These are phyloP conservation scores for Athene noctua DNA, from an alignment of 2,113 vertebrate species.

Conservation along the genomic window DNA sequence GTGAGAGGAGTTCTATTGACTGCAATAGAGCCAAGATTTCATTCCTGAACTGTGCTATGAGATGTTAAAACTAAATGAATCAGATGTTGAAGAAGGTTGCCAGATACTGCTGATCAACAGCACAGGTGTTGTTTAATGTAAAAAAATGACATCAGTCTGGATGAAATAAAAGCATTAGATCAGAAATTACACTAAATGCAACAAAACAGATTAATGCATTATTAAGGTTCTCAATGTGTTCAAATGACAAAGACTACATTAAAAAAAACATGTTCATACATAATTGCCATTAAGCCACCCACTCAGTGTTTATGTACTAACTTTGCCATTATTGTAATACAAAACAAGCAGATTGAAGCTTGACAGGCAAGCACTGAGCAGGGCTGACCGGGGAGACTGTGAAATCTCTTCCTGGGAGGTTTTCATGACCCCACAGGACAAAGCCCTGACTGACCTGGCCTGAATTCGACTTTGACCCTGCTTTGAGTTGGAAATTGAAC, in stretches of 20 bases:
- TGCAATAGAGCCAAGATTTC: neutral
- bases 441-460: neutral
- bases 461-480: neutral
- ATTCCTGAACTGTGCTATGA: neutral
- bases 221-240: neutral
- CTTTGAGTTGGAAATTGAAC: neutral
- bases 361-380: neutral
- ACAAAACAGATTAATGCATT: neutral
- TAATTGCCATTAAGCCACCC: neutral
- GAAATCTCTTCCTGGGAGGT: neutral
- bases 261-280: neutral
- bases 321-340: neutral
- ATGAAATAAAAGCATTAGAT: neutral
- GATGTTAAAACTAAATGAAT: slow-evolving; percentile 4
- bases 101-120: neutral
- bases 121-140: neutral
- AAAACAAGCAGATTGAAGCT: neutral
- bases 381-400: neutral
- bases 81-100: neutral
- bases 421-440: neutral
- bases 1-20: neutral
- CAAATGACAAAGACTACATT: neutral
- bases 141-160: neutral
- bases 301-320: neutral
- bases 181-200: neutral